phyloP scores from a whole-genome alignment of 2,113 vertebrate species.

The Aptenodytes patagonicus region DNA sequence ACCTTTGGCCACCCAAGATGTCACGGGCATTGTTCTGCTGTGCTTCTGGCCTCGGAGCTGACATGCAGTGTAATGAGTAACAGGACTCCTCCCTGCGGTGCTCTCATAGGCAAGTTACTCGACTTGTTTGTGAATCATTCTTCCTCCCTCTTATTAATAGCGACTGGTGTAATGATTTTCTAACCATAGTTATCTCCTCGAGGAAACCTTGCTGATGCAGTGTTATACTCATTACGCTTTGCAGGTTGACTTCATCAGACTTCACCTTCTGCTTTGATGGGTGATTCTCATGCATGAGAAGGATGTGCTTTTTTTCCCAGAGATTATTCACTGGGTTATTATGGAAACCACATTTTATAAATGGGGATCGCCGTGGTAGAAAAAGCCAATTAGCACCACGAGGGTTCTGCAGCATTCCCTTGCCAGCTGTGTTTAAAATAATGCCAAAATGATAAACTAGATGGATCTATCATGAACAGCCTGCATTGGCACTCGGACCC shows the following conservation, averaged over 20 bases:
- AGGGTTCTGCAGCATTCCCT: background rate
- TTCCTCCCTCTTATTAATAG: background rate
- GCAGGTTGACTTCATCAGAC: background rate
- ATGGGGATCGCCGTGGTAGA: background rate
- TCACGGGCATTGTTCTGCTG: background rate
- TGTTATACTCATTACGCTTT: background rate
- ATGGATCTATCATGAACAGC: background rate
- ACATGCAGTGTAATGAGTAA: conserved; percentile 1
- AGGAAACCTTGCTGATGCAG: conserved; percentile 13
- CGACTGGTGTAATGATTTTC: background rate
- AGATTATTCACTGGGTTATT: background rate
- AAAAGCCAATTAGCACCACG: background rate
- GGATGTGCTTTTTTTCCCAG: background rate
- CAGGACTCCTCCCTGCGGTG: conserved; percentile 1
- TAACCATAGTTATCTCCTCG: background rate
- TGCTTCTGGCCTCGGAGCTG: background rate
- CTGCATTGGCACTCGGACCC: background rate
- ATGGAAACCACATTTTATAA: background rate
- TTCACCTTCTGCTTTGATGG: background rate
- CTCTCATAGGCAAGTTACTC: background rate
- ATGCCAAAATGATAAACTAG: background rate
- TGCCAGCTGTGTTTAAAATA: background rate
- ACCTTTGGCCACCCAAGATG: conserved; percentile 27
- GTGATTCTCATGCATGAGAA: background rate
- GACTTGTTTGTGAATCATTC: conserved; percentile 22